These are phyloP conservation scores for Accipiter virgatus DNA, from an alignment of 2,113 vertebrate species.

Conservation along the genomic window DNA sequence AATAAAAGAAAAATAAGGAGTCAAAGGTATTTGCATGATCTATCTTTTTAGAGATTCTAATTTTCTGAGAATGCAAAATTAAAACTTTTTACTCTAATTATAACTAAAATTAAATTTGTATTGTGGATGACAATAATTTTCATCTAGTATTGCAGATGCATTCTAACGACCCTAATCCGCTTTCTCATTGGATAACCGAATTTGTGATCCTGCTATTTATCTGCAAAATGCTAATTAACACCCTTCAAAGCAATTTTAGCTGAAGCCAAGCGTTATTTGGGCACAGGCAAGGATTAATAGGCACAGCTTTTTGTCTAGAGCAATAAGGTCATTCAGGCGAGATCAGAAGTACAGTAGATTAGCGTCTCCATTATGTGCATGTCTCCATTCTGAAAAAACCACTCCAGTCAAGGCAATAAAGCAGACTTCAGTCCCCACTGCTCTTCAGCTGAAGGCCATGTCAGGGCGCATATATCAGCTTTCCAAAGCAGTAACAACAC, in stretches of 20 bases:
- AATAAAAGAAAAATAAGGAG: background rate
- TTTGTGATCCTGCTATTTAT: background rate
- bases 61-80: background rate
- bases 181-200: background rate
- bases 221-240: conserved; percentile 3
- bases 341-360: conserved; percentile 49
- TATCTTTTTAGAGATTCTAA: background rate
- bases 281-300: background rate
- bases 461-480: conserved; percentile 2
- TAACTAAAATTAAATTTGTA: background rate
- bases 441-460: background rate
- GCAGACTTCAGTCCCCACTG: background rate
- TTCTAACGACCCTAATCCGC: background rate
- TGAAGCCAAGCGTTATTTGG: background rate
- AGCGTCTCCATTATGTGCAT: background rate
- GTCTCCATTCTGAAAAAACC: background rate
- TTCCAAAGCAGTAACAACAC: background rate
- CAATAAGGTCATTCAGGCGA: conserved; percentile 11
- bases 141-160: background rate
- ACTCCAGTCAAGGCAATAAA: background rate
- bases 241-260: background rate
- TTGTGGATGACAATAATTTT: background rate
- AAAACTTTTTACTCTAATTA: background rate
- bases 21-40: background rate
- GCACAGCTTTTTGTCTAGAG: background rate